Conservation (phyloP, 2,113 vertebrate genomes). For the Lanius ludovicianus region DNA sequence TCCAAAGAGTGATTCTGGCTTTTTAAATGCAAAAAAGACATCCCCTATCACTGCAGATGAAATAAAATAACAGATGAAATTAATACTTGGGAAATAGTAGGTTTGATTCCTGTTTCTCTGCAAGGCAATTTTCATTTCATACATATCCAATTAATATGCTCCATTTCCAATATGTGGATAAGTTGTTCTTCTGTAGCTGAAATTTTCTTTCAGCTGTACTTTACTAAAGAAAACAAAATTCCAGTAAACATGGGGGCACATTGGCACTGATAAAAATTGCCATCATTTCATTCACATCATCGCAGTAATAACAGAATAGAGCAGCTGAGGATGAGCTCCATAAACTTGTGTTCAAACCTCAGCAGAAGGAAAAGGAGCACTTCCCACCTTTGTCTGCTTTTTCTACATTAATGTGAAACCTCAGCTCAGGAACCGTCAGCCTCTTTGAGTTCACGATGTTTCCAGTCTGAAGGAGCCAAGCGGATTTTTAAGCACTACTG, state of each 20-base stretch:
- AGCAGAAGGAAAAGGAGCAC: neutral
- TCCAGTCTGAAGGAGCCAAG: neutral
- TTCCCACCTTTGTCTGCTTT: neutral
- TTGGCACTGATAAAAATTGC: neutral
- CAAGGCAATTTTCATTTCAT: conserved; percentile 33
- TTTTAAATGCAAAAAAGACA: conserved; percentile 33
- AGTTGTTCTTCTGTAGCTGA: neutral
- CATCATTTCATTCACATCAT: neutral
- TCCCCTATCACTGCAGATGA: neutral
- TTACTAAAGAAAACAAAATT: neutral
- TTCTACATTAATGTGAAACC: neutral
- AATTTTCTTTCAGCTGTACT: neutral
- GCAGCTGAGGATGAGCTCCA: neutral
- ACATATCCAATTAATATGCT: conserved; percentile 41
- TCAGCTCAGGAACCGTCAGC: neutral
- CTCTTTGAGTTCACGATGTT: neutral
- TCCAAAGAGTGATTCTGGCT: neutral
- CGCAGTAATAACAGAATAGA: neutral
- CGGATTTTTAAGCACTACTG: neutral
- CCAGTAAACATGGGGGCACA: neutral
- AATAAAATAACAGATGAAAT: conserved; percentile 8
- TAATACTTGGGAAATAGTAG: conserved; percentile 13
- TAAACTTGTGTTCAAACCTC: neutral
- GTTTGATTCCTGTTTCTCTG: conserved; percentile 42
- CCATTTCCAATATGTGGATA: conserved; percentile 16